Evolutionary conservation across 2,113 vertebrate genomes (phyloP).

Genomic region (Jacana jacana): DNA sequence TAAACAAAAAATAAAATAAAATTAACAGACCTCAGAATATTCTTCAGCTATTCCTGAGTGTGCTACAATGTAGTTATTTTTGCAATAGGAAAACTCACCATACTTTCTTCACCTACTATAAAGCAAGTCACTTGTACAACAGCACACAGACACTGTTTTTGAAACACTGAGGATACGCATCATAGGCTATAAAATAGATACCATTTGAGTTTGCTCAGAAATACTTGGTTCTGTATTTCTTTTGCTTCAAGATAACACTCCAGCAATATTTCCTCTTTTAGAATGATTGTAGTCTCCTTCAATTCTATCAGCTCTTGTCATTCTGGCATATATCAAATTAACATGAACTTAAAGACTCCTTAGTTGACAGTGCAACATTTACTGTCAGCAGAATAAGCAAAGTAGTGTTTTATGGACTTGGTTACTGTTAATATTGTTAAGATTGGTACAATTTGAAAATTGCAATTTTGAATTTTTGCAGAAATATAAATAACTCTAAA

Average conservation of each 20-base stretch:
- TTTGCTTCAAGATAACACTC: accelerated
- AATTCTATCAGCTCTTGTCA: neutral
- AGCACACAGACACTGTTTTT: neutral
- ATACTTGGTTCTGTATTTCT: accelerated
- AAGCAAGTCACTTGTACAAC: neutral
- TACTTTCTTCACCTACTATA: neutral
- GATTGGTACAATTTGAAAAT: neutral
- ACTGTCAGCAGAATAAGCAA: neutral
- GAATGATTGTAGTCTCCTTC: neutral
- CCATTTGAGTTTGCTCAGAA: neutral
- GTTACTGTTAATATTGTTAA: neutral
- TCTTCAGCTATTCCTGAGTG: neutral
- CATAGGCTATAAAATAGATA: neutral
- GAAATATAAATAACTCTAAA: neutral
- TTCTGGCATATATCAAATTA: neutral
- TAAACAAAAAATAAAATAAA: neutral
- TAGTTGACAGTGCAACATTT: neutral
- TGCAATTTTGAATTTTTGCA: neutral
- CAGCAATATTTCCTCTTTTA: neutral
- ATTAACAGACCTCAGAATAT: neutral
- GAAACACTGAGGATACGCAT: neutral
- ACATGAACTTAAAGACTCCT: neutral
- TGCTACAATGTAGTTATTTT: neutral
- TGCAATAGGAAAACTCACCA: neutral
- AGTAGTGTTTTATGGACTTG: neutral